These are phyloP conservation scores for Capromys pilorides DNA, from an alignment of 2,797 vertebrate genomes.

Conservation along the genomic window DNA sequence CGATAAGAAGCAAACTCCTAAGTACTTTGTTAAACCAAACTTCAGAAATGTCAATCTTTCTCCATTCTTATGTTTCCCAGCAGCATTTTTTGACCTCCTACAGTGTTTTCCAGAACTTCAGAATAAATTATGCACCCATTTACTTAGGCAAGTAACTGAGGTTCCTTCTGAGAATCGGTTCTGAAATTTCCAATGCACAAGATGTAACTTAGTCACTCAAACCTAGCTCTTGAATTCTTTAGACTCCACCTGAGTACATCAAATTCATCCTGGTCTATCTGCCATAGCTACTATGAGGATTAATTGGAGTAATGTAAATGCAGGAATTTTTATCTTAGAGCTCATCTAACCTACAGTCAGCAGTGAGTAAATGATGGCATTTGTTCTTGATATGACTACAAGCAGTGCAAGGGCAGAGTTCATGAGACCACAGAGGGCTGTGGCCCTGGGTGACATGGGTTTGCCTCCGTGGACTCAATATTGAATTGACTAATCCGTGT, in stretches of 20 bases:
- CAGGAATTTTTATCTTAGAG: background rate
- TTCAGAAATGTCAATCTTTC: background rate
- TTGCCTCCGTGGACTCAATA: too few species aligned
- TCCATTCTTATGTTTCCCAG: background rate
- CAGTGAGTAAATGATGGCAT: background rate
- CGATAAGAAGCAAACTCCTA: fast-evolving
- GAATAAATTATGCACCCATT: background rate
- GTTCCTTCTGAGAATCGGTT: background rate
- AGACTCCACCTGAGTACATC: background rate
- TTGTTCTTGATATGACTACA: background rate
- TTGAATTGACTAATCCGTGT: background rate
- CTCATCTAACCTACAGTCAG: background rate
- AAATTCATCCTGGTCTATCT: background rate
- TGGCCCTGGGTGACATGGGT: background rate
- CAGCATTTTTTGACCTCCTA: background rate
- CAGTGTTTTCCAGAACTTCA: background rate
- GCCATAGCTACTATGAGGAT: background rate
- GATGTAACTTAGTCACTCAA: background rate
- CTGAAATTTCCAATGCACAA: background rate
- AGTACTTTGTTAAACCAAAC: background rate
- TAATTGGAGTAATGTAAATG: background rate
- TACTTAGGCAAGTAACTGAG: background rate
- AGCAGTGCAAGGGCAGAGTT: too few species aligned
- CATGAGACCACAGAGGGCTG: background rate
- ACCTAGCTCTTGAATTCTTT: background rate